Evolutionary conservation across 2,888 invertebrate genomes (phyloP), one percentile per base, ranked within the genome.

Genomic region (Lydus trimaculatus): DNA sequence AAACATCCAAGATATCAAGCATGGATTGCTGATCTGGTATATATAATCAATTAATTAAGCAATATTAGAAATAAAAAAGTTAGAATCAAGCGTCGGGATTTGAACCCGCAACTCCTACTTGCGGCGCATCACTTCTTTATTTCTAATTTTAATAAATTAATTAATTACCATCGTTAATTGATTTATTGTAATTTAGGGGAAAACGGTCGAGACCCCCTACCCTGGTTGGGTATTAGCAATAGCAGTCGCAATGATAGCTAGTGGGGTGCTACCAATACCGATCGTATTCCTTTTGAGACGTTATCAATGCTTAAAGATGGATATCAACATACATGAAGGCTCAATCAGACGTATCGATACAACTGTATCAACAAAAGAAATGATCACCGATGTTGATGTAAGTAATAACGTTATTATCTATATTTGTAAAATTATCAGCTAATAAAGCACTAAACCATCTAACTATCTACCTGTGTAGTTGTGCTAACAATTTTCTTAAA

Each of bases 311-410:
- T 89, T 95, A 73, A 92, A 94, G 77, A 89, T 95, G 76, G 96
- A 96, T 83, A 90, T 95, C 79, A 94, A 96, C 85, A 96, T 96
- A 80, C 96, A 96, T 84, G 94, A 96, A 87, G 95, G 95, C 31
- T 95, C 96, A 73, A 95, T 96, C 84, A 89, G 96, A 79, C 90
- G 96, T 77, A 95, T 96, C 79, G 96, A 96, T 84, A 96, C 96
- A 33, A 96, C 96, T 0, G 95, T 95, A 13, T 96, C 96, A 25
- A 97, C 96, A 31, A 95, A 96, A 84, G 96, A 96, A 85, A 97
- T 97, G 96, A 95, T 97, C 88, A 94, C 93, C 73, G 95, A 95
- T 79, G 94, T 95, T 80, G 96, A 96, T 85, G 95, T 95, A 85
- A 93, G 94, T 92, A 62, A 1, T 15, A 13, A 15, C 28, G 31